Base-by-base conservation (phyloP, 30 jellyfish, hydroid and myxozoan genomes). In the Mastigias papua region DNA sequence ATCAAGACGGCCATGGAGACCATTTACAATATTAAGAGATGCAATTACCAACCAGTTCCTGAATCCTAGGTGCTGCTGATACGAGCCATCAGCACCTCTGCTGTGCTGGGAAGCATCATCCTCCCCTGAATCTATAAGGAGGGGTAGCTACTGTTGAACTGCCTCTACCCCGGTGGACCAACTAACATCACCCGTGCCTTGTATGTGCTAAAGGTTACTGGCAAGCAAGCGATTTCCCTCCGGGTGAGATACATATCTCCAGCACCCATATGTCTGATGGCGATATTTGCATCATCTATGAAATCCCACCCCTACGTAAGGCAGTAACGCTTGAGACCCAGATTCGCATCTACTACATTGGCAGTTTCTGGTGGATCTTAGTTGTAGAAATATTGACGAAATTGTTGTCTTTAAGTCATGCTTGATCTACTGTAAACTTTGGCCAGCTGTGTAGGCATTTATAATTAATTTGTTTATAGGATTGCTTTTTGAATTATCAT, bases 261-360 rank as follows among this genome's bases (percentile, higher is more conserved):
- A n/a, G n/a, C n/a, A n/a, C n/a, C n/a, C n/a, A n/a, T n/a, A n/a
- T n/a, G n/a, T n/a, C n/a, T n/a, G n/a, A n/a, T n/a, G n/a, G n/a
- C n/a, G n/a, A n/a, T n/a, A n/a, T n/a, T n/a, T n/a, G n/a, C n/a
- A n/a, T n/a, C n/a, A n/a, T n/a, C 73, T 4, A 48, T 48, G 73
- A 74, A 25, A 48, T 71, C 82, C 82, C 82, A 37, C 66, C 66
- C 66, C 31, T 74, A 7, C n/a, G n/a, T n/a, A n/a, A n/a, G n/a
- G 22, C 86, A 74, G 30, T 34, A 74, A 22, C 71, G 25, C 48
- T 48, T 48, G 9, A 34, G 72, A 13, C 15, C 78, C 5, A 2
- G 78, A 30, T 66, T n/a, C n/a, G n/a, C n/a, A n/a, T n/a, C n/a
- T n/a, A n/a, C n/a, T 66, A 66, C 37, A 66, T 66, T 66, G 4